Evolutionary conservation across 2,797 vertebrate genomes (phyloP).

Genomic region (Mastacembelus armatus): DNA sequence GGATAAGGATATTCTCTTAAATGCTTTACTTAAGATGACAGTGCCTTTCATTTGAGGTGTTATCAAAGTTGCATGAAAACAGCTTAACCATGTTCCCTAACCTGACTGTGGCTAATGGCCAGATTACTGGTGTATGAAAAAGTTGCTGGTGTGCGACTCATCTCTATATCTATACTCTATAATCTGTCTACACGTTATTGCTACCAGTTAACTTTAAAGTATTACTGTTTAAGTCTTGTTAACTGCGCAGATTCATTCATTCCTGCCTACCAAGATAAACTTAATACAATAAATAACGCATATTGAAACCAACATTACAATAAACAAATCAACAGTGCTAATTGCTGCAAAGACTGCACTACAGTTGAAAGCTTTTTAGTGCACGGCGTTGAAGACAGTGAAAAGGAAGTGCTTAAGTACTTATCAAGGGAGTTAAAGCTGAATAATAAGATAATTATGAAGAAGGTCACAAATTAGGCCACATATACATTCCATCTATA

Average conservation of each 20-base stretch:
- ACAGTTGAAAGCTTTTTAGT: constrained; percentile 11
- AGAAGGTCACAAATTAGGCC: neutral
- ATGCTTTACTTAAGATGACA: constrained; percentile 62
- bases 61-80: constrained; percentile 59
- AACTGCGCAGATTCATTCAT: too few relatives aligned
- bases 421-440: too few relatives aligned
- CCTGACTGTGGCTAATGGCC: constrained; percentile 18
- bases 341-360: constrained; percentile 20
- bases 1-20: constrained; percentile 59
- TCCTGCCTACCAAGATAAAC: constrained; percentile 19
- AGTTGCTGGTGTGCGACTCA: constrained; percentile 23
- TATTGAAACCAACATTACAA: constrained; percentile 27
- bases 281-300: constrained; percentile 3
- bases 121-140: constrained; percentile 27
- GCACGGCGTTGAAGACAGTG: constrained; percentile 9
- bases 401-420: too few relatives aligned
- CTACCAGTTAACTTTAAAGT: constrained; percentile 20
- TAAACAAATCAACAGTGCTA: constrained; percentile 30
- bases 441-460: neutral
- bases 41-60: constrained; percentile 39
- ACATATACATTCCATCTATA: neutral
- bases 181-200: constrained; percentile 25
- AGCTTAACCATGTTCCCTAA: constrained; percentile 53
- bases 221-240: too few relatives aligned
- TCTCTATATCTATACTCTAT: neutral